Evolutionary conservation across 2,113 vertebrate genomes (phyloP).

Genomic region (Benitochromis conjunctus): DNA sequence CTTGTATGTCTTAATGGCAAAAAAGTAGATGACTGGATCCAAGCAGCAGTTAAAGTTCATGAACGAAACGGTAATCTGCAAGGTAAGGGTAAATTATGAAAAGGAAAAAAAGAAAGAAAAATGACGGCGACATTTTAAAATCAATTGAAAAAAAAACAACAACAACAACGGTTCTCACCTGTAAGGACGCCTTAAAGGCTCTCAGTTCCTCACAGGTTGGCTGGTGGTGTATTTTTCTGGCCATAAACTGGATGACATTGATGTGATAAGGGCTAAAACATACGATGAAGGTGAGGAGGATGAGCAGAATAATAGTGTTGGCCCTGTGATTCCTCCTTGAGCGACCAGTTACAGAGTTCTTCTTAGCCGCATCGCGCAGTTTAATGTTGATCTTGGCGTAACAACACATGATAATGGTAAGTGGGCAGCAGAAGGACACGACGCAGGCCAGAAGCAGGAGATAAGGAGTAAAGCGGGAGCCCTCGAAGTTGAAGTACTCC

Average conservation of each 20-base stretch:
- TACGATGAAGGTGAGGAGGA: slow-evolving; percentile 73
- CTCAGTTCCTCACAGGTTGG: slow-evolving; percentile 69
- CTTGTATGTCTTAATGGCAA: slow-evolving; percentile 82
- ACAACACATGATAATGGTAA: slow-evolving; percentile 77
- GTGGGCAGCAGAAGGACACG: slow-evolving; percentile 75
- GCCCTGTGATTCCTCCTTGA: slow-evolving; percentile 68
- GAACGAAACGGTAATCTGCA: slow-evolving; percentile 77
- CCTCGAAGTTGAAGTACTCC: slow-evolving; percentile 78
- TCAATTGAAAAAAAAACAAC: neutral
- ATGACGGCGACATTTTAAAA: neutral
- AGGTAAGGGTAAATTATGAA: neutral
- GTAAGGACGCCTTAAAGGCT: slow-evolving; percentile 78
- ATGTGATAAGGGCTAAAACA: slow-evolving; percentile 84
- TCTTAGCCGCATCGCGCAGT: slow-evolving; percentile 68
- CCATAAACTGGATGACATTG: slow-evolving; percentile 79
- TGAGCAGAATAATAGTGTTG: slow-evolving; percentile 75
- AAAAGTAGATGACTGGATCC: slow-evolving; percentile 86
- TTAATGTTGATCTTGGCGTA: slow-evolving; percentile 77
- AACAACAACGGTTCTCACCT: slow-evolving; percentile 49
- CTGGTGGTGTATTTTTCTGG: slow-evolving; percentile 60
- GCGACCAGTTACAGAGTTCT: slow-evolving; percentile 63
- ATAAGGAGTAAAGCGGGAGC: slow-evolving; percentile 63
- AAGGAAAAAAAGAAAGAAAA: neutral
- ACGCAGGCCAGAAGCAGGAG: slow-evolving; percentile 72
- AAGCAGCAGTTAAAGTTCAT: slow-evolving; percentile 86